Evolutionary conservation across 2,113 vertebrate species (phyloP).

Genomic region (Recurvirostra avosetta): DNA sequence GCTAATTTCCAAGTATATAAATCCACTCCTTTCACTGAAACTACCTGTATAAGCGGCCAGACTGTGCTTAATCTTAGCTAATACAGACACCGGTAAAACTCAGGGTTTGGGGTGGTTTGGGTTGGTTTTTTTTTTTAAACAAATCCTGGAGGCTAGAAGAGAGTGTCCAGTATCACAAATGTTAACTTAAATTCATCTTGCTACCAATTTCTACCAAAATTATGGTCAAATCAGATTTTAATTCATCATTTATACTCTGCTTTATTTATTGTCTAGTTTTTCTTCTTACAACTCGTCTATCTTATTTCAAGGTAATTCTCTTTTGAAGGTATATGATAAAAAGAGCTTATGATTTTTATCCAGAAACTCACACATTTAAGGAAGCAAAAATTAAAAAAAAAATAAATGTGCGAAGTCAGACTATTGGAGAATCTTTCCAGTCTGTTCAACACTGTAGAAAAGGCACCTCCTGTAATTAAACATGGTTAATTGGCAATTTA

Average conservation of each 20-base stretch:
- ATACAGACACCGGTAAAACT: not conserved
- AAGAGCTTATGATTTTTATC: not conserved
- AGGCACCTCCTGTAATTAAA: not conserved
- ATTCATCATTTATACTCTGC: not conserved
- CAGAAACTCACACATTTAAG: not conserved
- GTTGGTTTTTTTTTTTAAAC: not conserved
- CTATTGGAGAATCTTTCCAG: not conserved
- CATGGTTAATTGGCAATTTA: not conserved
- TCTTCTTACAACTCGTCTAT: not conserved
- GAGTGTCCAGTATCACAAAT: not conserved
- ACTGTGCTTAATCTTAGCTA: not conserved
- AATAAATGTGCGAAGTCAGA: not conserved
- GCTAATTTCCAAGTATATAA: not conserved
- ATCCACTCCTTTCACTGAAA: not conserved
- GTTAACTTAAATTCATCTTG: not conserved
- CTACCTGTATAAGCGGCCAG: not conserved
- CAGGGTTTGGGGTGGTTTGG: not conserved
- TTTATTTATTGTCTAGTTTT: not conserved
- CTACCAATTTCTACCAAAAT: not conserved
- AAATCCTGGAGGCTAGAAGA: not conserved
- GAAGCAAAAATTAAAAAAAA: not conserved
- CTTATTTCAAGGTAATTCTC: not conserved
- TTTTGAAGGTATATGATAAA: not conserved
- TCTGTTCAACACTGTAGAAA: fast-evolving
- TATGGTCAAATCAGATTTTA: not conserved